Evolutionary conservation across 2,888 invertebrate species (phyloP).

Genomic region (Cheilosia scutellata): DNA sequence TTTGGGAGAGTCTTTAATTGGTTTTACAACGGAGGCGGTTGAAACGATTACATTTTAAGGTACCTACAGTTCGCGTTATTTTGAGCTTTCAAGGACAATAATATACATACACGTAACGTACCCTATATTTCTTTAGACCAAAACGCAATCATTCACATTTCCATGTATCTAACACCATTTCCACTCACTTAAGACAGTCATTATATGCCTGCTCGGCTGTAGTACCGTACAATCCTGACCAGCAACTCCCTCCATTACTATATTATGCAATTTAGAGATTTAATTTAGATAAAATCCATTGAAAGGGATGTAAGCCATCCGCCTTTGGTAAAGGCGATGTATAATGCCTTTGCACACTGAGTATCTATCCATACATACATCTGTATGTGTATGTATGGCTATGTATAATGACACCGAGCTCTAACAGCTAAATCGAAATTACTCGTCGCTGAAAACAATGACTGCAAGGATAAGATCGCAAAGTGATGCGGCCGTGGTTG

Average conservation of each 20-base stretch:
- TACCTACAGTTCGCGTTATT: too few species aligned
- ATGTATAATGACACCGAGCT: neutral
- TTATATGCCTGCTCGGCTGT: neutral
- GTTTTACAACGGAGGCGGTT: too few species aligned
- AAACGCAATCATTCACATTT: too few species aligned
- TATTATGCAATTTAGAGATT: constrained; percentile 29
- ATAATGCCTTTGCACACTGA: neutral
- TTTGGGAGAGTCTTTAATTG: neutral
- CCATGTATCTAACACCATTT: too few species aligned
- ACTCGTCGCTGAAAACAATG: constrained; percentile 21
- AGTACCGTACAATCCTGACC: neutral
- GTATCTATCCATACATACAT: neutral
- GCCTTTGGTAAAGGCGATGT: neutral
- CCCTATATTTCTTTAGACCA: too few species aligned
- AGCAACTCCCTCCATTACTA: neutral
- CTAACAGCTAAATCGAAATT: constrained; percentile 29
- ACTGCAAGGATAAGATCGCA: neutral
- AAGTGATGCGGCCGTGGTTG: constrained; percentile 2
- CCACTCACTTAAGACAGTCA: neutral
- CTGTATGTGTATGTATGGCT: neutral
- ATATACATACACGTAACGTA: too few species aligned
- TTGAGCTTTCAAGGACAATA: too few species aligned
- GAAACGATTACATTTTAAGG: too few species aligned
- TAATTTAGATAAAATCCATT: constrained; percentile 34
- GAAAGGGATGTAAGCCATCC: constrained; percentile 11